Evolutionary conservation across 2,888 invertebrate genomes (phyloP), one percentile per base, ranked within the genome.

Genomic region (Salpingus planirostris): DNA sequence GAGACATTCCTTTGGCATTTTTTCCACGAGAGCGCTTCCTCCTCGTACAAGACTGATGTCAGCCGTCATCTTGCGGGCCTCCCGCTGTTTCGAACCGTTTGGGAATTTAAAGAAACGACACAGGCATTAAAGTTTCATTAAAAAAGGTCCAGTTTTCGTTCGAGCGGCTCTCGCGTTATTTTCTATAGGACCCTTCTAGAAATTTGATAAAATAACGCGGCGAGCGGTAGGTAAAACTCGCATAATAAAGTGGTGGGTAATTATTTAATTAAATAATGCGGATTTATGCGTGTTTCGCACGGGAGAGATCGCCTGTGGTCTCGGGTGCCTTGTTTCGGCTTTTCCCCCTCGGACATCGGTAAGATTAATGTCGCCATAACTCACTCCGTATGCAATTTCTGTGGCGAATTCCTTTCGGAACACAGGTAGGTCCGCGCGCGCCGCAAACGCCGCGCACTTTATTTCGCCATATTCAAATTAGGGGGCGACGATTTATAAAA

Each of bases 291-390:
- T 32, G 38, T 42, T 39, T 44, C 35, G 27, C 35, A 29, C 27
- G 22, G 31, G 15, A 21, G 15, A 31, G 31, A 28, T 36, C 36
- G 31, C 28, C 36, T 25, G 21, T 24, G 35, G 30, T 29, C 26
- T 29, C 15, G 23, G 15, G 22, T 13, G 23, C 32, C 36, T 36
- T 36, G 36, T 36, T 36, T 36, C 32, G 24, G 24, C 18, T 8
- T 32, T 38, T 40, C 38, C 37, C 42, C 46, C 43, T 44, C 34
- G 47, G 47, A 45, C 47, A 47, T 30, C 31, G 35, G 25, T 31
- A 43, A 47, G 47, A 47, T 47, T 47, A 47, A 47, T 47, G 45
- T 29, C 33, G 36, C 43, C 27, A 44, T 47, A 45, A 42, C 42
- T 47, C 47, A 45, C 44, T 36, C 38, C 33, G 47, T 38, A 45